Evolutionary conservation across 1,140 invertebrate species (phyloP).

Genomic region (Drosophila sproati): DNA sequence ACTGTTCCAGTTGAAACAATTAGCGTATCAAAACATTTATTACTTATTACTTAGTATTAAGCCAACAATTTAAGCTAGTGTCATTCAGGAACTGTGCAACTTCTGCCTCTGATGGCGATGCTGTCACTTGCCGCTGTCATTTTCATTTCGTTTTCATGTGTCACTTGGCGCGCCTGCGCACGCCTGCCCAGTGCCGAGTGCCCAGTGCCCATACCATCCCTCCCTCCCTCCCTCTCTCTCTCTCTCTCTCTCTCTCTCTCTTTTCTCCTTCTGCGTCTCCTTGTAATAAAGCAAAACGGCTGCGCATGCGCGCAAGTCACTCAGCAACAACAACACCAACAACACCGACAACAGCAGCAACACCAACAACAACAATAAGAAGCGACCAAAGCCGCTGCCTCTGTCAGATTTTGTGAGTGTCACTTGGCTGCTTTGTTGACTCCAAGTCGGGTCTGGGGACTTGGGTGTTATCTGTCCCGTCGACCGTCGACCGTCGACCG

Average conservation of each 20-base stretch:
- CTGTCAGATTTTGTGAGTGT: slow-evolving; percentile 83
- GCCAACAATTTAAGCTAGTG: slow-evolving; percentile 26
- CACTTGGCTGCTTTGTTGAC: slow-evolving; percentile 72
- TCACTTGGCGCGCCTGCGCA: slow-evolving; percentile 73
- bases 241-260: not conserved
- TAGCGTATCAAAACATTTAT: too few relatives aligned
- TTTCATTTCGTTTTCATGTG: slow-evolving; percentile 82
- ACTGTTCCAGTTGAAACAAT: too few relatives aligned
- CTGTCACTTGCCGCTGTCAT: slow-evolving; percentile 80
- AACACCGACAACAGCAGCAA: slow-evolving; percentile 18
- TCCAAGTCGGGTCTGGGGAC: slow-evolving; percentile 4
- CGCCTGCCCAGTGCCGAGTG: slow-evolving; percentile 6
- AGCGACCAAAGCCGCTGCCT: slow-evolving; percentile 63
- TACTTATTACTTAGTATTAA: too few relatives aligned
- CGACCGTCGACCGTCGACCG: slow-evolving; percentile 68
- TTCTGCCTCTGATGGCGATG: slow-evolving; percentile 63
- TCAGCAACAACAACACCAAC: slow-evolving; percentile 46
- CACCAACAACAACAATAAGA: slow-evolving; percentile 40
- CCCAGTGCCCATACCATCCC: too few relatives aligned
- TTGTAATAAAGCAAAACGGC: slow-evolving; percentile 81
- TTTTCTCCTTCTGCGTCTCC: slow-evolving; percentile 15
- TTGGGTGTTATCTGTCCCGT: slow-evolving; percentile 56
- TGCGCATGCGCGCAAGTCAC: slow-evolving; percentile 69
- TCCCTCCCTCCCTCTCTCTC: not conserved
- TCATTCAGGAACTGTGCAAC: slow-evolving; percentile 38